A percentile compares a stretch with the other conserved stretches of the same genome.
phyloP scores from a whole-genome alignment of 2,888 invertebrate species.

The Schrankia costaestrigalis region DNA sequence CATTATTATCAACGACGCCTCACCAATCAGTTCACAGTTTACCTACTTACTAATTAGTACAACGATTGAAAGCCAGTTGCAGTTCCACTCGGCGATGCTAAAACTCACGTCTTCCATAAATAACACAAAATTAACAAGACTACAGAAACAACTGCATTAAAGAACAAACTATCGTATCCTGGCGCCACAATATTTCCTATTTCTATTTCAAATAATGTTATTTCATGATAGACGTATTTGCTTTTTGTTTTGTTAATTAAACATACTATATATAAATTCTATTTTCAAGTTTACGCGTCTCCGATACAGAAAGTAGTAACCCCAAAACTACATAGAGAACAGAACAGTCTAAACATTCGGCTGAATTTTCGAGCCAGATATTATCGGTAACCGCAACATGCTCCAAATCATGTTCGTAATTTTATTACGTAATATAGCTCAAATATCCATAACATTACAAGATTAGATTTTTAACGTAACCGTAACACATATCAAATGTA shows the following conservation, averaged over 20 bases:
- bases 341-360: conserved; percentile 46
- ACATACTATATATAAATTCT: conserved; percentile 59
- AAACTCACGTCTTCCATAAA: conserved; percentile 26
- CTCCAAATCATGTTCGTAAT: conserved; percentile 7
- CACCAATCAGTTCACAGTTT: conserved; percentile 62
- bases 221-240: conserved; percentile 25
- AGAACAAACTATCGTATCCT: too few species aligned
- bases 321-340: conserved; percentile 62
- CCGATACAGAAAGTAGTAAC: conserved; percentile 60
- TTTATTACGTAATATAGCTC: too few species aligned
- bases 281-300: conserved; percentile 73
- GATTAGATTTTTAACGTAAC: too few species aligned
- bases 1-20: conserved; percentile 52
- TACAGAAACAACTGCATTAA: too few species aligned
- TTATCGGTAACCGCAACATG: conserved; percentile 6
- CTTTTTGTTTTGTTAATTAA: conserved; percentile 41
- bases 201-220: too few species aligned
- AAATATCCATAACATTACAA: too few species aligned
- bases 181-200: too few species aligned
- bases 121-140: too few species aligned
- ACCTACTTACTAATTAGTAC: conserved; percentile 57
- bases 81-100: conserved; percentile 39
- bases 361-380: conserved; percentile 44
- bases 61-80: conserved; percentile 46
- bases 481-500: too few species aligned